phyloP scores from a whole-genome alignment of 1,140 invertebrate species.

The Neodiprion fabricii region DNA sequence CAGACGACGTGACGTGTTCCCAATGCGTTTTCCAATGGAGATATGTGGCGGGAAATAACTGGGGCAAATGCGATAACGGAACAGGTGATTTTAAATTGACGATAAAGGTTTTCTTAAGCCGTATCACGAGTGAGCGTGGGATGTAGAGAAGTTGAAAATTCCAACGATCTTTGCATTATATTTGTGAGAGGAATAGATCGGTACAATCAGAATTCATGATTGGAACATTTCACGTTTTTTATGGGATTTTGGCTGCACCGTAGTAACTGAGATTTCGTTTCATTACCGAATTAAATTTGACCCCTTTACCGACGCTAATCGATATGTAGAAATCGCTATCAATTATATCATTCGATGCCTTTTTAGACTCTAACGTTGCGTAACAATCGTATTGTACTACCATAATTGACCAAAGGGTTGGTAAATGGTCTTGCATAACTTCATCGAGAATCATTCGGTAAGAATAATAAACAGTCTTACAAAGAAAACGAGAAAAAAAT shows the following conservation, averaged over 20 bases:
- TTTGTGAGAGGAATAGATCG: no score
- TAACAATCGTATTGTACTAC: neutral
- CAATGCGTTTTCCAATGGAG: constrained; percentile 86
- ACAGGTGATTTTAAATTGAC: constrained; percentile 39
- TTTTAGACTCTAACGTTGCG: neutral
- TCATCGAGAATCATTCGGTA: neutral
- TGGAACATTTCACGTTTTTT: no score
- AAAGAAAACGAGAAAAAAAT: no score
- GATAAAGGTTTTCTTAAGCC: no score
- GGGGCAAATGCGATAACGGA: constrained; percentile 77
- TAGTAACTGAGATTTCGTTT: no score
- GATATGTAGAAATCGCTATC: neutral
- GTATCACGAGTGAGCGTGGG: no score
- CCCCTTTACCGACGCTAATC: neutral
- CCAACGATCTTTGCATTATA: no score
- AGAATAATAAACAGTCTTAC: constrained; percentile 21
- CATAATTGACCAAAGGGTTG: neutral
- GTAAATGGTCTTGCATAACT: neutral
- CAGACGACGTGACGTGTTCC: constrained; percentile 71
- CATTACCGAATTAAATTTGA: neutral
- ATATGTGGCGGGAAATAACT: constrained; percentile 82
- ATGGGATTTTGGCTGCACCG: no score
- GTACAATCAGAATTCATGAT: no score
- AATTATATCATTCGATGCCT: neutral
- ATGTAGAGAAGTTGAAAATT: no score